Conservation (phyloP, 1,140 invertebrate species). For the Heliconius eleuchia region DNA sequence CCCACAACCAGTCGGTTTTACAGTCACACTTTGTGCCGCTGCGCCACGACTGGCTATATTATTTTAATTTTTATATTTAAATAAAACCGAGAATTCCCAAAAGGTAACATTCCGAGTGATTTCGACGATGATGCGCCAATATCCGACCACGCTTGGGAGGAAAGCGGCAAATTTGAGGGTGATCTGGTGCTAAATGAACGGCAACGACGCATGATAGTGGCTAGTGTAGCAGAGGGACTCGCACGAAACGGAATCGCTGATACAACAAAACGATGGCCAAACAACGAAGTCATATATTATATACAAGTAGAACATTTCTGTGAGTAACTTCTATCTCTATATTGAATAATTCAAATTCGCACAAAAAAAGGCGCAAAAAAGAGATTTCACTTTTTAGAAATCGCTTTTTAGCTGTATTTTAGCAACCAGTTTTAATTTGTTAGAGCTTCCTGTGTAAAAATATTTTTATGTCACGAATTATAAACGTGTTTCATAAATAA, state of each 20-base stretch:
- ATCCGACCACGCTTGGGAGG: constrained; percentile 76
- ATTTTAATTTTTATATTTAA: not conserved
- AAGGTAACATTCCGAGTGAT: constrained; percentile 56
- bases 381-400: not conserved
- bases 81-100: constrained; percentile 26
- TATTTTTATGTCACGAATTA: not conserved
- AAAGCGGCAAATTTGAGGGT: constrained; percentile 80
- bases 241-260: constrained; percentile 84
- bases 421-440: not conserved
- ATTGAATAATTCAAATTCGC: too few species aligned
- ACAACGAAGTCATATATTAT: constrained; percentile 84
- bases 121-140: constrained; percentile 63
- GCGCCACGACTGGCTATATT: not conserved
- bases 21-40: too few species aligned
- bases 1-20: too few species aligned
- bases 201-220: constrained; percentile 71
- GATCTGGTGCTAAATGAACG: constrained; percentile 76
- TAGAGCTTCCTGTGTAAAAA: not conserved
- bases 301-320: constrained; percentile 85
- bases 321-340: constrained; percentile 63
- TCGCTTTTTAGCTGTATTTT: not conserved
- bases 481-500: not conserved
- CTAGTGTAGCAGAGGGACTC: constrained; percentile 70
- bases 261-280: constrained; percentile 83
- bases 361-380: not conserved